These are phyloP conservation scores for Lamellibrachia luymesi DNA, from an alignment of 1,140 invertebrate genomes.

Conservation along the genomic window DNA sequence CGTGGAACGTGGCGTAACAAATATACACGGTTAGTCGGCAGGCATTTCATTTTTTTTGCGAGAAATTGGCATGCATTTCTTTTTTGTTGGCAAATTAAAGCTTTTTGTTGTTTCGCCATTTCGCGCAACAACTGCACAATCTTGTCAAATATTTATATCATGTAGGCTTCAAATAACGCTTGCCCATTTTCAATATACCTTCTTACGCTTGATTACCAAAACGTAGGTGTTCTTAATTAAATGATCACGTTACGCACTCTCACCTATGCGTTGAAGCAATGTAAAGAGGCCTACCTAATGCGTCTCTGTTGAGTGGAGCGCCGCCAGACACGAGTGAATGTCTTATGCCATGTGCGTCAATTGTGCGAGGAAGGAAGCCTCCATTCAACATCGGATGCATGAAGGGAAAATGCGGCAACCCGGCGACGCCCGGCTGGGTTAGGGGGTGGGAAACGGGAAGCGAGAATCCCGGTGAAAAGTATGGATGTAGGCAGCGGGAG, in stretches of 20 bases:
- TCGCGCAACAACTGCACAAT: background rate
- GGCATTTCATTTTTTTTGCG: background rate
- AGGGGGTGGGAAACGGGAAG: background rate
- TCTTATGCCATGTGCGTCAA: background rate
- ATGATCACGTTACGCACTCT: background rate
- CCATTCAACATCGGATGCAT: background rate
- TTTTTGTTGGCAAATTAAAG: background rate
- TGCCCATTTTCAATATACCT: background rate
- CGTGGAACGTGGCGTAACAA: background rate
- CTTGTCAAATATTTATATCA: background rate
- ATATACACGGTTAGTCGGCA: background rate
- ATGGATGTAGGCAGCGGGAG: background rate
- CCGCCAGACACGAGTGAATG: background rate
- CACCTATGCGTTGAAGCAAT: background rate
- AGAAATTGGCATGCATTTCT: background rate
- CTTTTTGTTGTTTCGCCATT: background rate
- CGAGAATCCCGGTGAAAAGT: background rate
- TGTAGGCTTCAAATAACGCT: background rate
- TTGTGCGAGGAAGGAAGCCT: background rate
- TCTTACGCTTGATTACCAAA: background rate
- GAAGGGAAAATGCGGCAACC: background rate
- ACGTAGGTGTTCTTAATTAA: background rate
- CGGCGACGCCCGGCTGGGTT: background rate
- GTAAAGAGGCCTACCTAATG: background rate
- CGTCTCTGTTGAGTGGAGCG: background rate